phyloP scores from a whole-genome alignment of 2,113 vertebrate species.

The Beaufortia kweichowensis region DNA sequence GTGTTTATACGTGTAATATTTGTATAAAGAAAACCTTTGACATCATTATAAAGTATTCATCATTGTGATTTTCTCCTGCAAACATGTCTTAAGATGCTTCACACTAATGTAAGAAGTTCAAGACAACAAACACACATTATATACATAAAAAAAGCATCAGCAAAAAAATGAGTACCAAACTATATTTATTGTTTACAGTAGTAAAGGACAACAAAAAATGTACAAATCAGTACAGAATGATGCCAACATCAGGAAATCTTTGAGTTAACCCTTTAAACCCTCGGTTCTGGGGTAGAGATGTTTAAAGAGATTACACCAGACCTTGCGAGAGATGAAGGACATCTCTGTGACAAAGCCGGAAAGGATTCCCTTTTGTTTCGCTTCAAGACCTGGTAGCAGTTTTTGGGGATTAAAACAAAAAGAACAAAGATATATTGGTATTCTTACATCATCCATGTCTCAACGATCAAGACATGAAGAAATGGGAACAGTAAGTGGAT shows the following conservation, averaged over 20 bases:
- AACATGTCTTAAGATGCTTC: not conserved
- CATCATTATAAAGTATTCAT: not conserved
- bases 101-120: no score
- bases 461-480: not conserved
- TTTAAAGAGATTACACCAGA: constrained; percentile 13
- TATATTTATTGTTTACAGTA: constrained; percentile 88
- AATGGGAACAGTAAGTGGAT: not conserved
- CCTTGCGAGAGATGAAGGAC: not conserved
- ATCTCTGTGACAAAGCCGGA: not conserved
- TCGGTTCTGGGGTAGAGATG: constrained; percentile 40
- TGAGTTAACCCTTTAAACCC: constrained; percentile 56
- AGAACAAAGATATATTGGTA: constrained; percentile 31
- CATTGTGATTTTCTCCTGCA: constrained; percentile 1
- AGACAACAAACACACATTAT: not conserved
- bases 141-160: not conserved
- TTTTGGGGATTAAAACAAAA: constrained; percentile 13
- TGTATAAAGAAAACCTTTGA: constrained; percentile 39
- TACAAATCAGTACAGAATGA: constrained; percentile 82
- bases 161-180: constrained; percentile 77
- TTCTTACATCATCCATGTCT: not conserved
- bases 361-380: constrained; percentile 21
- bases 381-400: not conserved
- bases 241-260: constrained; percentile 67
- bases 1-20: constrained; percentile 32
- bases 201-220: constrained; percentile 84